Evolutionary conservation across 2,113 vertebrate species (phyloP).

Genomic region (Lophotis ruficrista): DNA sequence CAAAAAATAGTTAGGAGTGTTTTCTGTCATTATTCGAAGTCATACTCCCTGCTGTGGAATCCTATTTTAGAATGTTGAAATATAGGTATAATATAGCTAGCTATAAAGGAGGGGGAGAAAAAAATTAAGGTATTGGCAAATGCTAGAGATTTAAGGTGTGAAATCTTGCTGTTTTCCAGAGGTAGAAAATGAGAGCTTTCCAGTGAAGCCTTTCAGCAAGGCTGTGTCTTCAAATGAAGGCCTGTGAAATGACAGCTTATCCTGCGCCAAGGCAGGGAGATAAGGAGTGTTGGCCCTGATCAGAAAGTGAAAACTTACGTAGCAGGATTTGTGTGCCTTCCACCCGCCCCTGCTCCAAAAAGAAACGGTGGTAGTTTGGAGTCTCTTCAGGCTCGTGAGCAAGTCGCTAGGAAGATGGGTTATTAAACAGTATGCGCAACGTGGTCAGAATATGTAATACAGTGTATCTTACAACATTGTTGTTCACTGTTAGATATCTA

Average conservation of each 20-base stretch:
- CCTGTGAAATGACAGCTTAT: not conserved
- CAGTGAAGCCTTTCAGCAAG: not conserved
- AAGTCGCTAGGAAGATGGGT: not conserved
- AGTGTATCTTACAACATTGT: not conserved
- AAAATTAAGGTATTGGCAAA: not conserved
- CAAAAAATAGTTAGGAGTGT: not conserved
- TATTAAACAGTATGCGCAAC: not conserved
- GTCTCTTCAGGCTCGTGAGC: fast-evolving
- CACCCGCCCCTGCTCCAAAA: not conserved
- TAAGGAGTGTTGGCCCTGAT: not conserved
- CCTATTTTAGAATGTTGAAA: not conserved
- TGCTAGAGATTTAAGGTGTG: not conserved
- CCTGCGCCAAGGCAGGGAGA: not conserved
- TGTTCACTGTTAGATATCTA: not conserved
- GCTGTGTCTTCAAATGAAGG: not conserved
- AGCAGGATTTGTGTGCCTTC: not conserved
- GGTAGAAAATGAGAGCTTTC: not conserved
- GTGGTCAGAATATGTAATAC: not conserved
- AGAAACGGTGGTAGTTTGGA: not conserved
- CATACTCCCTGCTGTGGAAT: not conserved
- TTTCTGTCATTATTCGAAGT: not conserved
- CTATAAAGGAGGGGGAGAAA: not conserved
- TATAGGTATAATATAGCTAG: not conserved
- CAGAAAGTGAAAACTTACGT: fast-evolving
- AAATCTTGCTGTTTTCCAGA: not conserved